Evolutionary conservation across 1,140 invertebrate genomes (phyloP).

Genomic region (Drosophila mojavensis): DNA sequence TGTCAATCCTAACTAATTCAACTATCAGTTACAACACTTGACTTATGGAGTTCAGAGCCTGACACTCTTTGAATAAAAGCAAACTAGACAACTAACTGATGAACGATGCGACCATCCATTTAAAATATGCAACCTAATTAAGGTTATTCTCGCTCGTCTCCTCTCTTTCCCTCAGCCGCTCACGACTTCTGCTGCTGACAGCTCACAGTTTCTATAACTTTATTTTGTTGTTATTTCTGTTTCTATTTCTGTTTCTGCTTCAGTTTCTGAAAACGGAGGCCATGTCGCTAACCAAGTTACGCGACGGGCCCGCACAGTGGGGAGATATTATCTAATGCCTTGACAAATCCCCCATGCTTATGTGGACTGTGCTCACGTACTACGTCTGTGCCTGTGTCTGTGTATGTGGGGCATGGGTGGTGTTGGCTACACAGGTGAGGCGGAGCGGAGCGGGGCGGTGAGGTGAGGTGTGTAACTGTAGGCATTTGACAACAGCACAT

Average conservation of each 20-base stretch:
- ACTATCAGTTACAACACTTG: too few species aligned
- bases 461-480: slow-evolving; percentile 22
- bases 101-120: not conserved
- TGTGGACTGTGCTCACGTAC: slow-evolving; percentile 13
- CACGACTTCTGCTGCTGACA: not conserved
- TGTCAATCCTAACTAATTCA: too few species aligned
- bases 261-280: slow-evolving; percentile 32
- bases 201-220: slow-evolving; percentile 23
- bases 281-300: slow-evolving; percentile 50
- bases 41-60: too few species aligned
- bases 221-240: slow-evolving; percentile 4
- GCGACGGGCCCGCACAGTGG: slow-evolving; percentile 47
- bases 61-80: not conserved
- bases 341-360: slow-evolving; percentile 73
- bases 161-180: too few species aligned
- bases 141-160: slow-evolving; percentile 19
- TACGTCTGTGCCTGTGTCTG: not conserved
- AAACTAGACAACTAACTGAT: not conserved
- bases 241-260: slow-evolving; percentile 15
- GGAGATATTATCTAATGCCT: slow-evolving; percentile 76
- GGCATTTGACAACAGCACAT: slow-evolving; percentile 75
- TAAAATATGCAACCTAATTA: slow-evolving; percentile 32
- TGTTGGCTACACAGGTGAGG: not conserved
- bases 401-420: slow-evolving; percentile 1
- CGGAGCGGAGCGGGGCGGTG: too few species aligned